phyloP scores from a whole-genome alignment of 1,140 invertebrate genomes.

The Arion vulgaris region DNA sequence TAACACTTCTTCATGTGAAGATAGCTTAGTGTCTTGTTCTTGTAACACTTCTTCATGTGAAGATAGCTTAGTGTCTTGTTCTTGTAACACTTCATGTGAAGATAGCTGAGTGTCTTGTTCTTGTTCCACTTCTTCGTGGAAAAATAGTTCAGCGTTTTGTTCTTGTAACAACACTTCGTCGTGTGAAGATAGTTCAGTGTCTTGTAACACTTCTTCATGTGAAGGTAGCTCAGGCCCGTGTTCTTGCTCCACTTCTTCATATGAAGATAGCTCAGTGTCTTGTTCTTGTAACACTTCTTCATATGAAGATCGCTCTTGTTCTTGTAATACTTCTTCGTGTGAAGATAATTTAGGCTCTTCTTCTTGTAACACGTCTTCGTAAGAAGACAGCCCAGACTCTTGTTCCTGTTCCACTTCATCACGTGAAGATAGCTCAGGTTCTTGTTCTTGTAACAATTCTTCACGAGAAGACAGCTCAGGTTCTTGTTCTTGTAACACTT shows the following conservation, averaged over 20 bases:
- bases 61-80: not conserved
- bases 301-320: not conserved
- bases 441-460: not conserved
- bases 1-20: not conserved
- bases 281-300: not conserved
- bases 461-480: not conserved
- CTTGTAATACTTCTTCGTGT: not conserved
- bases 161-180: no score
- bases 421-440: not conserved
- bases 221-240: no score
- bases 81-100: not conserved
- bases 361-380: not conserved
- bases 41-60: not conserved
- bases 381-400: not conserved
- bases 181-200: no score
- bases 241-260: not conserved
- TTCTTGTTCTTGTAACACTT: not conserved
- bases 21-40: not conserved
- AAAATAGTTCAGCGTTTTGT: not conserved
- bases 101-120: not conserved
- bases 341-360: not conserved
- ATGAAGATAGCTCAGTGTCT: not conserved
- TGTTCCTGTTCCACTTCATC: not conserved
- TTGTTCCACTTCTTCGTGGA: no score
- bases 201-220: no score